Base-by-base conservation (phyloP, 2,113 vertebrate species). In the Elephantulus edwardii region DNA sequence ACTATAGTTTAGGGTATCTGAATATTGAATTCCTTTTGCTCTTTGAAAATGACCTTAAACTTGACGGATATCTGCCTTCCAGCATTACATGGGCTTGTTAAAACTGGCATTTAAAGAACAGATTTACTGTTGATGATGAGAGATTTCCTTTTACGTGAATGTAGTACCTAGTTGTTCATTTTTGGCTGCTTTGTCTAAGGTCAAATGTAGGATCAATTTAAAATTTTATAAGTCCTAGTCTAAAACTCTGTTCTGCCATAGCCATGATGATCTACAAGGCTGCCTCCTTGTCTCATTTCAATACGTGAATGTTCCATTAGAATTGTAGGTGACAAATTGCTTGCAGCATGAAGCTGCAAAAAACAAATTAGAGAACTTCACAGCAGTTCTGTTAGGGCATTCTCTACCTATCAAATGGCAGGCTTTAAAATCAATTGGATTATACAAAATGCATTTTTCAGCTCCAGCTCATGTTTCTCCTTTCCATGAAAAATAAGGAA, bases 251-350 rank as follows among this genome's bases (percentile, higher is more conserved):
- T 79, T 52, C 70, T 71, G 54, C 72, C 10, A 1, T 91, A 86
- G 86, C 87, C 83, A 68, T 3, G n/a, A 81, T 86, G 90, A 93
- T 91, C 85, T 93, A 91, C 72, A 90, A 70, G 66, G n/a, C 80
- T 90, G 79, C 88, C 90, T 95, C 93, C 79, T 85, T 83, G 52
- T 90, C 88, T 88, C 83, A 94, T 96, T 96, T 95, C 94, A 94
- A 94, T 95, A 92, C 54, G 46, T 90, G 86, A 90, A 89, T 80
- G 88, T 88, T 90, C 92, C 86, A 91, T 96, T 96, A 91, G 88
- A 91, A 92, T 95, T 78, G 85, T n/a, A 90, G 88, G 91, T 90
- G 96, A 96, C 91, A 94, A 96, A 96, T 95, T 93, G 94, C 95
- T 96, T 96, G 95, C 93, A 95, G 91, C 86, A 82, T 66, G 90